Percentiles rank a stretch among this genome's conserved stretches.
phyloP scores from a whole-genome alignment of 2,113 vertebrate genomes.

The Anguilla japonica region DNA sequence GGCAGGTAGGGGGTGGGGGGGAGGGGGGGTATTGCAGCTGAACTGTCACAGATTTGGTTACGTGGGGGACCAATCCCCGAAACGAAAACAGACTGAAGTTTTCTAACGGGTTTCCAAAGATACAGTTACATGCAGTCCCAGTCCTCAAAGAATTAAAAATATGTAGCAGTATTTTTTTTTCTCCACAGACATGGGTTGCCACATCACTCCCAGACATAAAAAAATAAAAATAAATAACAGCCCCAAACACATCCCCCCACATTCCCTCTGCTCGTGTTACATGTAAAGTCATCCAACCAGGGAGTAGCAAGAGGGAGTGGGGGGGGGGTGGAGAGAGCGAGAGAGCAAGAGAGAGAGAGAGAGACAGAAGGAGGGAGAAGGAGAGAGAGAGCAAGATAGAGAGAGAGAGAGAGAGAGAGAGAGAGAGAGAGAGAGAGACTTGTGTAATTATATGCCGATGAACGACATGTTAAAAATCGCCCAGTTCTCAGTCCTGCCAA shows the following conservation, averaged over 20 bases:
- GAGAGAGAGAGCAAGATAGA: conserved; percentile 34
- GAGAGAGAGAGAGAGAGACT: conserved; percentile 5
- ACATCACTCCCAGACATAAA: neutral
- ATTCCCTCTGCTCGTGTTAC: conserved; percentile 40
- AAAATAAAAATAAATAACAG: neutral
- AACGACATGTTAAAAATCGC: neutral
- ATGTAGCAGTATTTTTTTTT: neutral
- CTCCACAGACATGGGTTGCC: neutral
- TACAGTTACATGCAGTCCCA: conserved; percentile 29
- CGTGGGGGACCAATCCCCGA: conserved; percentile 38
- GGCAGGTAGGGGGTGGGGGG: conserved; percentile 11
- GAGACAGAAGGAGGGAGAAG: conserved; percentile 14
- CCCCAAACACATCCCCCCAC: conserved; percentile 12
- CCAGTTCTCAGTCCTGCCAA: neutral
- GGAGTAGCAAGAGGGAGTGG: conserved; percentile 18
- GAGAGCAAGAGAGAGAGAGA: conserved; percentile 17
- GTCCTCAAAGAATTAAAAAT: neutral
- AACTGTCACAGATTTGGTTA: conserved; percentile 54
- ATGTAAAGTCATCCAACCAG: conserved; percentile 57
- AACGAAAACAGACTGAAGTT: conserved; percentile 41
- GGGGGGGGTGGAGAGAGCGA: conserved; percentile 12
- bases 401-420: conserved; percentile 14
- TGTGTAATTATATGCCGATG: neutral
- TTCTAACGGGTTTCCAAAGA: conserved; percentile 36
- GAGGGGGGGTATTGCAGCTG: conserved; percentile 27